Evolutionary conservation across 2,113 vertebrate genomes (phyloP).

Genomic region (Phrynosoma platyrhinos): DNA sequence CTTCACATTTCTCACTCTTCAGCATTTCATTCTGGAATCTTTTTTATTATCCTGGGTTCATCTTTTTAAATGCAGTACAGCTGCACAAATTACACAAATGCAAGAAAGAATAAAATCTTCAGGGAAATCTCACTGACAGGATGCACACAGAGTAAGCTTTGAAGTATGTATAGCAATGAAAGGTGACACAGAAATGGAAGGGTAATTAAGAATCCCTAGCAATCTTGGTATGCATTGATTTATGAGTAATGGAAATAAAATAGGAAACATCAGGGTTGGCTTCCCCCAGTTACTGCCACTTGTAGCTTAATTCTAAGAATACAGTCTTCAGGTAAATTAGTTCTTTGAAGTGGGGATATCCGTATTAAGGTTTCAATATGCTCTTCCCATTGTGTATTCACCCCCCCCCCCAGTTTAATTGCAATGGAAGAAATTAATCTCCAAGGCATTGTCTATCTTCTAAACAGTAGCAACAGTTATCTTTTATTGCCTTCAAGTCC

Average conservation of each 20-base stretch:
- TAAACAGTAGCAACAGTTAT: neutral
- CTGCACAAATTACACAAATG: conserved; percentile 38
- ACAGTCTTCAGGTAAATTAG: conserved; percentile 25
- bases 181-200: conserved; percentile 45
- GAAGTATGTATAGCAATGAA: neutral
- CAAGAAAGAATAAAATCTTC: conserved; percentile 25
- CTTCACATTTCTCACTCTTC: conserved; percentile 22
- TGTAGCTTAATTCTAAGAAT: conserved; percentile 23
- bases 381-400: neutral
- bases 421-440: neutral
- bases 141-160: conserved; percentile 9
- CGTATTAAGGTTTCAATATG: conserved; percentile 15
- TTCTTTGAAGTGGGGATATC: conserved; percentile 7
- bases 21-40: conserved; percentile 36
- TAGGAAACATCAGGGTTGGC: conserved; percentile 21
- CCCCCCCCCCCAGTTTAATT: conserved; percentile 7
- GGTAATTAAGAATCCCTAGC: conserved; percentile 31
- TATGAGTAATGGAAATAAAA: conserved; percentile 36
- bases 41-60: conserved; percentile 25
- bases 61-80: conserved; percentile 20
- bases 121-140: conserved; percentile 23
- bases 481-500: too few species aligned
- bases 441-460: neutral
- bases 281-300: conserved; percentile 12
- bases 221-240: conserved; percentile 36